phyloP scores from a whole-genome alignment of 2,797 vertebrate species.

The Acanthornis magna region DNA sequence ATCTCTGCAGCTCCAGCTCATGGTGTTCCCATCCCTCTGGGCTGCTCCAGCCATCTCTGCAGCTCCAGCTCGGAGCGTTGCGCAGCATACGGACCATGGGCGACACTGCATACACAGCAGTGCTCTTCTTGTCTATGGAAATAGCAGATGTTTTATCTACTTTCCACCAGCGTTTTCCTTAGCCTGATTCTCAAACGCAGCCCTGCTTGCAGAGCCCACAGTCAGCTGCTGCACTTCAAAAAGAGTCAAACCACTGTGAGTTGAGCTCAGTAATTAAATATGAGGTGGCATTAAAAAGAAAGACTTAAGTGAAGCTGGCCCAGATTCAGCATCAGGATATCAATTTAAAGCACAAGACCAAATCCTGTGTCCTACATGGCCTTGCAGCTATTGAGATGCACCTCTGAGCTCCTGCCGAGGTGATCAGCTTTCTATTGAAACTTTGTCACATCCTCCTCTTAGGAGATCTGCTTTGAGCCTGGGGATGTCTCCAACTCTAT shows the following conservation, averaged over 20 bases:
- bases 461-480: neutral
- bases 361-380: neutral
- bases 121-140: rapidly evolving
- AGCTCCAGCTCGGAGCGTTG: neutral
- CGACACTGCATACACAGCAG: neutral
- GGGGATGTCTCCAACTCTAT: neutral
- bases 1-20: too few relatives aligned
- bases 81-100: rapidly evolving
- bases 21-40: too few relatives aligned
- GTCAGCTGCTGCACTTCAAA: neutral
- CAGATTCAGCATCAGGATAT: neutral
- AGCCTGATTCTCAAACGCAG: neutral
- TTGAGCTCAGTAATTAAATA: neutral
- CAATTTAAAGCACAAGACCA: neutral
- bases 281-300: neutral
- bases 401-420: neutral
- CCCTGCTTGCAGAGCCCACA: neutral
- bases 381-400: neutral
- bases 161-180: neutral
- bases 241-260: neutral
- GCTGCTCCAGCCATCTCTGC: too few relatives aligned
- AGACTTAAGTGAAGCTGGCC: neutral
- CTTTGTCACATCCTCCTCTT: neutral
- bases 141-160: neutral
- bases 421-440: neutral